These are phyloP conservation scores for Pelochelys cantorii DNA, from an alignment of 2,797 vertebrate genomes.

Conservation along the genomic window DNA sequence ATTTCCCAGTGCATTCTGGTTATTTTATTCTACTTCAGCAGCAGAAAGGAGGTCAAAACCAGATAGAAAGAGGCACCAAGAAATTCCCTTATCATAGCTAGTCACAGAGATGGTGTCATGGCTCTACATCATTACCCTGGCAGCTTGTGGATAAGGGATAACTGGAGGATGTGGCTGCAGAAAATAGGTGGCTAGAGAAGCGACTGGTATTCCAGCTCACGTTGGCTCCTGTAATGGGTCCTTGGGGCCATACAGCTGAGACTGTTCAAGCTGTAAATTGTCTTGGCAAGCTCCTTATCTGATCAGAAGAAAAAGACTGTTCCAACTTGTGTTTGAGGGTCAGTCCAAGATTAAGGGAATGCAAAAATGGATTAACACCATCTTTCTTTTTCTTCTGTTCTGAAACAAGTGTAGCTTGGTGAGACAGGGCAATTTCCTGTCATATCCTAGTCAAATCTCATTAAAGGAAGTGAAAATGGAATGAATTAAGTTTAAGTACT, in stretches of 20 bases:
- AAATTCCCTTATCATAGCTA: not conserved
- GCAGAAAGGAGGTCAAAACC: not conserved
- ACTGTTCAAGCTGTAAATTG: not conserved
- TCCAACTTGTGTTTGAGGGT: not conserved
- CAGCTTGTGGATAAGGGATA: not conserved
- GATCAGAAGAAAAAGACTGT: not conserved
- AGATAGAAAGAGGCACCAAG: not conserved
- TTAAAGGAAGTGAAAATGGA: not conserved
- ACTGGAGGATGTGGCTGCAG: not conserved
- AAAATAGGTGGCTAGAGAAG: not conserved
- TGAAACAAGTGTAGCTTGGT: not conserved
- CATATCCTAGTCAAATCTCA: not conserved
- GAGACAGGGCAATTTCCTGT: not conserved
- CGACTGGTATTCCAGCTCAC: not conserved
- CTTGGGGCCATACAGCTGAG: not conserved
- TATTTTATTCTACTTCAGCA: not conserved
- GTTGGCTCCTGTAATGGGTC: not conserved
- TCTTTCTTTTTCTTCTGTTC: not conserved
- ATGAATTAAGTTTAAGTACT: not conserved
- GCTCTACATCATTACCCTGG: not conserved
- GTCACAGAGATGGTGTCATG: not conserved
- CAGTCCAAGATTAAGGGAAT: not conserved
- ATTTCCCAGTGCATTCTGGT: not conserved
- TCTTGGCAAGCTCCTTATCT: not conserved
- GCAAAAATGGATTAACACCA: not conserved